These are phyloP conservation scores for Gallinago nigripennis DNA, from an alignment of 2,797 vertebrate genomes.

Conservation along the genomic window DNA sequence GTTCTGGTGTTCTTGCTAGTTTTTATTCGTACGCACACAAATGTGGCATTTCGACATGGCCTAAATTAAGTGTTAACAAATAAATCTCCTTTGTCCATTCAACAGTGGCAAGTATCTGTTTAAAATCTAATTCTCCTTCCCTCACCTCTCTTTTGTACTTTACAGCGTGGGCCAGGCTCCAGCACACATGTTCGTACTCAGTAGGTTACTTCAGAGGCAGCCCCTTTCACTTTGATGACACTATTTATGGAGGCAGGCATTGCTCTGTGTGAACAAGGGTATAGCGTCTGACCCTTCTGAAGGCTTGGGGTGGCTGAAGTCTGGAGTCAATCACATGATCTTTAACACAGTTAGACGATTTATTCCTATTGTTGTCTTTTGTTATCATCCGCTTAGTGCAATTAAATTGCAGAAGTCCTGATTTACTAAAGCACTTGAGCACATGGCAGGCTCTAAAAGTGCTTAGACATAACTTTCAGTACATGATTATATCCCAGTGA, in stretches of 20 bases:
- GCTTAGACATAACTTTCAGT: conserved; percentile 21
- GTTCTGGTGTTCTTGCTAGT: background rate
- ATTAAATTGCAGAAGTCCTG: conserved; percentile 19
- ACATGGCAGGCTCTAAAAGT: conserved; percentile 1
- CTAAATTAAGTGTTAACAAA: conserved; percentile 64
- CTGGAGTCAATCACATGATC: conserved; percentile 59
- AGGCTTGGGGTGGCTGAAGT: conserved; percentile 16
- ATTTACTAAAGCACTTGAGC: conserved; percentile 16
- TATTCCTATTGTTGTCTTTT: conserved; percentile 52
- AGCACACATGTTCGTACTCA: conserved; percentile 65
- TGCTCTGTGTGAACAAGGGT: conserved; percentile 55
- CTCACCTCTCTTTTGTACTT: conserved; percentile 70
- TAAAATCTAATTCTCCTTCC: conserved; percentile 61
- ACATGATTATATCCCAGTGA: background rate
- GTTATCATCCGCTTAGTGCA: conserved; percentile 54
- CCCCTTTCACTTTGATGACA: conserved; percentile 60
- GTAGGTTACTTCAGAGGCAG: conserved; percentile 66
- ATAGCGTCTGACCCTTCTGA: conserved; percentile 14
- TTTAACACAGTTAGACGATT: conserved; percentile 28
- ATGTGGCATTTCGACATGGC: background rate
- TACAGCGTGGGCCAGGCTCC: conserved; percentile 56
- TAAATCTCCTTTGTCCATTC: conserved; percentile 33
- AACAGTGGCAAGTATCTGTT: conserved; percentile 61
- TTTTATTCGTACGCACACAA: background rate
- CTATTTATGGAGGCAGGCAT: conserved; percentile 68